These are phyloP conservation scores for Pempheris klunzingeri DNA, from an alignment of 2,797 vertebrate genomes.

Conservation along the genomic window DNA sequence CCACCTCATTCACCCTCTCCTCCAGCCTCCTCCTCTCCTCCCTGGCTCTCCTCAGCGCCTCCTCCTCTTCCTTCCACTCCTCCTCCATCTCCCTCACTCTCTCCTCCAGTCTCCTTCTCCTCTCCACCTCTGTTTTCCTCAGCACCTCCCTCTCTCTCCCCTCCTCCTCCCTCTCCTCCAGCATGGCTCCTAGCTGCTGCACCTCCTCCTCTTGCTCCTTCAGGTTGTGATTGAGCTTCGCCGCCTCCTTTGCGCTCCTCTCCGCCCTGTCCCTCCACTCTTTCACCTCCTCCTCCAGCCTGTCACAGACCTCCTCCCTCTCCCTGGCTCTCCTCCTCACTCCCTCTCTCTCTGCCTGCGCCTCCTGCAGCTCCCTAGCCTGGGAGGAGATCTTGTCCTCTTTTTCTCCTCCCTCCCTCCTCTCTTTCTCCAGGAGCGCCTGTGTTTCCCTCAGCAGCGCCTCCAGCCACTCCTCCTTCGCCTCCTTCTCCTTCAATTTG, in stretches of 20 bases:
- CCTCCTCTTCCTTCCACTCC: slow-evolving; percentile 72
- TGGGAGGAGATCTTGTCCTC: slow-evolving; percentile 36
- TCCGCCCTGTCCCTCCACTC: slow-evolving; percentile 57
- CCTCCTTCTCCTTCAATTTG: slow-evolving; percentile 55
- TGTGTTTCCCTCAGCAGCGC: slow-evolving; percentile 39
- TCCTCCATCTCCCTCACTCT: slow-evolving; percentile 28
- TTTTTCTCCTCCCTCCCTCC: slow-evolving; percentile 37
- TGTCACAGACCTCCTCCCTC: slow-evolving; percentile 40
- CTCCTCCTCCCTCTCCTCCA: slow-evolving; percentile 70
- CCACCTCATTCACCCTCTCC: too few species aligned
- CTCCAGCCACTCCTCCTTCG: slow-evolving; percentile 40
- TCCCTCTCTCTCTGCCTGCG: slow-evolving; percentile 59
- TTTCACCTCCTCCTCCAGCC: slow-evolving; percentile 77
- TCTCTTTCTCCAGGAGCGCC: slow-evolving; percentile 44
- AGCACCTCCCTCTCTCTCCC: slow-evolving; percentile 33
- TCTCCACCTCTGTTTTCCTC: slow-evolving; percentile 21
- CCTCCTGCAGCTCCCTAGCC: slow-evolving; percentile 49
- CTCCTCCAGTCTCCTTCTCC: slow-evolving; percentile 49
- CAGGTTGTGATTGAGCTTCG: slow-evolving; percentile 51
- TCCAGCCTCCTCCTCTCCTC: slow-evolving; percentile 75
- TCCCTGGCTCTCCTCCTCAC: slow-evolving; percentile 62
- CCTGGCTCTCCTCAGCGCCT: slow-evolving; percentile 41
- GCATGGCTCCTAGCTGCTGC: slow-evolving; percentile 11
- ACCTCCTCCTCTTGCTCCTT: slow-evolving; percentile 55
- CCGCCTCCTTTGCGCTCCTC: slow-evolving; percentile 26